phyloP scores from a whole-genome alignment of 2,888 invertebrate species.

The Glaucopsyche alexis region DNA sequence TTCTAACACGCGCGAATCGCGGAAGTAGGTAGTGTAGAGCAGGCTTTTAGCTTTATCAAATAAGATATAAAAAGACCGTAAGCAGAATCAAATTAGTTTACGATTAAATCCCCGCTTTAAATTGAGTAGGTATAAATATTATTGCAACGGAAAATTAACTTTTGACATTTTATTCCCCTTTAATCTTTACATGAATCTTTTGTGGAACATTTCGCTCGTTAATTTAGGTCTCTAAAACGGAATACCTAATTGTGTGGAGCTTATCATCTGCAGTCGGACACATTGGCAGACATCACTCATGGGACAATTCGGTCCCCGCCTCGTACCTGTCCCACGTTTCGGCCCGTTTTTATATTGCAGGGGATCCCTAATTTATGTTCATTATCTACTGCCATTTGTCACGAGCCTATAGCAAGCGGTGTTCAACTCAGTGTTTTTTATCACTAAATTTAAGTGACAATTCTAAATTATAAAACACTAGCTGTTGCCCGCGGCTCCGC shows the following conservation, averaged over 20 bases:
- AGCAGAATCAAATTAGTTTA: too few species aligned
- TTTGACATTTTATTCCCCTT: not conserved
- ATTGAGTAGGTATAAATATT: too few species aligned
- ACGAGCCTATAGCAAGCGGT: not conserved
- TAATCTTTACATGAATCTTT: not conserved
- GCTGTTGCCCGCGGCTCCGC: too few species aligned
- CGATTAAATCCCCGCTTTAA: too few species aligned
- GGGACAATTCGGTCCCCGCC: not conserved
- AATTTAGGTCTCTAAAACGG: not conserved
- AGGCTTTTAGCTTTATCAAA: too few species aligned
- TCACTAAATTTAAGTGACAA: not conserved
- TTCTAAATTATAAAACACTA: not conserved
- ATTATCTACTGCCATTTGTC: slow-evolving; percentile 3
- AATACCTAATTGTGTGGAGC: slow-evolving; percentile 5
- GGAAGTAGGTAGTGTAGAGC: too few species aligned
- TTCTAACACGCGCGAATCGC: too few species aligned
- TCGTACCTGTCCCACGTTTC: not conserved
- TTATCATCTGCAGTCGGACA: not conserved
- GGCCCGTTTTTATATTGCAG: not conserved
- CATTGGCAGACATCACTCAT: slow-evolving; percentile 17
- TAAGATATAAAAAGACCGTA: too few species aligned
- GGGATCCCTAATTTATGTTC: not conserved
- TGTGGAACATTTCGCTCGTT: not conserved
- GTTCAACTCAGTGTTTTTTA: not conserved
- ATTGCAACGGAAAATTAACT: not conserved